phyloP scores from a whole-genome alignment of 2,113 vertebrate genomes.

The Oxyura jamaicensis region DNA sequence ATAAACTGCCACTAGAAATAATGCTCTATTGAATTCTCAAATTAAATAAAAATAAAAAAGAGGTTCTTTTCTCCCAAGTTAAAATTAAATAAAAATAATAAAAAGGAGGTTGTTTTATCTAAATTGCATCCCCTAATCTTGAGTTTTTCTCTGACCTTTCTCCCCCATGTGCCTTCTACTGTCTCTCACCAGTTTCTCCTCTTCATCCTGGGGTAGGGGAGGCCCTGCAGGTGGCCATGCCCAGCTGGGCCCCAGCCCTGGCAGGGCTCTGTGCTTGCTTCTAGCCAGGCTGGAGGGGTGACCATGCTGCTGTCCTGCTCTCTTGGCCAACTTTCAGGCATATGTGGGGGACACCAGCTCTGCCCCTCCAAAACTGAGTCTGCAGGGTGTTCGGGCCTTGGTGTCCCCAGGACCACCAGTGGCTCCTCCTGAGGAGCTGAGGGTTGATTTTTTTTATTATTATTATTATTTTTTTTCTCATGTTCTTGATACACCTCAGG shows the following conservation, averaged over 20 bases:
- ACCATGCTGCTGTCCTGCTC: background rate
- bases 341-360: background rate
- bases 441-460: background rate
- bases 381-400: background rate
- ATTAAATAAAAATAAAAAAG: background rate
- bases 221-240: background rate
- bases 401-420: background rate
- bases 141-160: background rate
- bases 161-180: background rate
- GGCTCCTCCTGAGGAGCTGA: accelerated
- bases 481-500: background rate
- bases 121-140: background rate
- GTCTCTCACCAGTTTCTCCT: background rate
- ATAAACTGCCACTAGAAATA: background rate
- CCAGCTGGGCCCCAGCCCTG: no score
- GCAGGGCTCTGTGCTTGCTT: background rate
- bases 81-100: background rate
- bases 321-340: background rate
- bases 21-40: background rate
- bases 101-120: background rate
- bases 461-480: background rate
- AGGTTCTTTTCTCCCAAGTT: background rate
- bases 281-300: background rate
- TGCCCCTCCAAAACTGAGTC: background rate
- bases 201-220: background rate